Evolutionary conservation across 2,888 invertebrate species (phyloP).

Genomic region (Xanthia togata): DNA sequence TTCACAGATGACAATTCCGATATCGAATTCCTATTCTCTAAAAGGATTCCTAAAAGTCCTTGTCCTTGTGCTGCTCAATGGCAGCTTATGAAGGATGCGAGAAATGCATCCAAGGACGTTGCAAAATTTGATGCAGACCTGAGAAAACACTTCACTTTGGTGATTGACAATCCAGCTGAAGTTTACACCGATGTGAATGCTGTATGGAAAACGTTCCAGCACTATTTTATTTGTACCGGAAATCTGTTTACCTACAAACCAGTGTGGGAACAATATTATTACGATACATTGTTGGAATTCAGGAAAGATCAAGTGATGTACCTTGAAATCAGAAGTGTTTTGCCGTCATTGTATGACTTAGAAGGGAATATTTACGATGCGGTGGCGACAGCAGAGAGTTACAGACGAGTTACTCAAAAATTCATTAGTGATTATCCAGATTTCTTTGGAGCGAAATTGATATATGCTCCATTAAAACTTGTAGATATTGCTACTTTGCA

Average conservation of each 20-base stretch:
- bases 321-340: constrained; percentile 92
- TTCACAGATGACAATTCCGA: constrained; percentile 70
- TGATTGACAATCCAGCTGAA: constrained; percentile 84
- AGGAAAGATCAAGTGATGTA: constrained; percentile 93
- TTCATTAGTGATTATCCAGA: constrained; percentile 91
- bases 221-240: constrained; percentile 88
- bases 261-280: constrained; percentile 92
- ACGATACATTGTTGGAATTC: constrained; percentile 91
- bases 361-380: constrained; percentile 90
- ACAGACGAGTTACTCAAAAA: constrained; percentile 88
- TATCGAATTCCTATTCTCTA: constrained; percentile 78
- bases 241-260: constrained; percentile 91
- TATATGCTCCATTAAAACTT: constrained; percentile 92
- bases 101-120: constrained; percentile 84
- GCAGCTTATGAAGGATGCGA: constrained; percentile 87
- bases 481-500: constrained; percentile 82
- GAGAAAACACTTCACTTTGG: constrained; percentile 89
- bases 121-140: constrained; percentile 89
- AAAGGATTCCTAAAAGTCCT: constrained; percentile 65
- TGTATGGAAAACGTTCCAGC: constrained; percentile 91
- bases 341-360: constrained; percentile 92
- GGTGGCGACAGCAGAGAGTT: constrained; percentile 89
- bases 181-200: constrained; percentile 89
- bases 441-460: constrained; percentile 92
- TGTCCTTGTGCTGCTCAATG: constrained; percentile 80